These are phyloP conservation scores for Calameuta pallipes DNA, from an alignment of 2,888 invertebrate species.

Conservation along the genomic window DNA sequence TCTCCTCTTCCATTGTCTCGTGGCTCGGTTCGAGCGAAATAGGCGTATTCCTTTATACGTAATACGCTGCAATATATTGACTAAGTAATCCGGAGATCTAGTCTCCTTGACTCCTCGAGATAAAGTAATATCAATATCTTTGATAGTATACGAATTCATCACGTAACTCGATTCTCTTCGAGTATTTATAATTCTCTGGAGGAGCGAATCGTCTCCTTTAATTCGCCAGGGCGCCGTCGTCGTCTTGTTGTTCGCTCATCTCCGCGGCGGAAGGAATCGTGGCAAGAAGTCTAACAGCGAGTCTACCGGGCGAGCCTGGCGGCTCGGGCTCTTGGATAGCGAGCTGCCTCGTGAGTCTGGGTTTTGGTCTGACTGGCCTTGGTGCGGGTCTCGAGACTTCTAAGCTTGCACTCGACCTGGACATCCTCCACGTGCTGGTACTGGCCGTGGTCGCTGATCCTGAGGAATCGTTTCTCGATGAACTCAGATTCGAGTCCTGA, in stretches of 20 bases:
- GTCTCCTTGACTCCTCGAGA: too few relatives aligned
- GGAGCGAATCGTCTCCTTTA: not conserved
- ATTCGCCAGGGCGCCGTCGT: constrained; percentile 65
- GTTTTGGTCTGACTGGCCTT: constrained; percentile 69
- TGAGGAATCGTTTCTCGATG: constrained; percentile 91
- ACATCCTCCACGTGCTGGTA: constrained; percentile 90
- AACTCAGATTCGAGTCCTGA: constrained; percentile 91
- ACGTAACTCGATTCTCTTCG: too few relatives aligned
- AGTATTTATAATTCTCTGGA: not conserved
- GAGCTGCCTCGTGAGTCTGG: constrained; percentile 82
- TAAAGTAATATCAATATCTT: too few relatives aligned
- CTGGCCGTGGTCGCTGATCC: constrained; percentile 90
- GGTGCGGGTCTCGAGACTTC: constrained; percentile 60
- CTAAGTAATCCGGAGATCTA: too few relatives aligned
- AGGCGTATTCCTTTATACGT: too few relatives aligned
- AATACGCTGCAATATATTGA: too few relatives aligned
- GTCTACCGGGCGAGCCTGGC: constrained; percentile 70
- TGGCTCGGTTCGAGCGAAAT: too few relatives aligned
- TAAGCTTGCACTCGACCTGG: constrained; percentile 83
- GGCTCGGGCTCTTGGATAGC: constrained; percentile 84
- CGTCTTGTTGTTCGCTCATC: constrained; percentile 76
- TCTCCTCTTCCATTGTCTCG: too few relatives aligned
- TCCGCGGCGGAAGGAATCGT: constrained; percentile 82
- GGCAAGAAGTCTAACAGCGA: constrained; percentile 74
- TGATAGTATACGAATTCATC: too few relatives aligned